A percentile compares a stretch with the other conserved stretches of the same genome.
These are phyloP conservation scores for Cheilosia vulpina DNA, from an alignment of 2,888 invertebrate species.

Conservation along the genomic window DNA sequence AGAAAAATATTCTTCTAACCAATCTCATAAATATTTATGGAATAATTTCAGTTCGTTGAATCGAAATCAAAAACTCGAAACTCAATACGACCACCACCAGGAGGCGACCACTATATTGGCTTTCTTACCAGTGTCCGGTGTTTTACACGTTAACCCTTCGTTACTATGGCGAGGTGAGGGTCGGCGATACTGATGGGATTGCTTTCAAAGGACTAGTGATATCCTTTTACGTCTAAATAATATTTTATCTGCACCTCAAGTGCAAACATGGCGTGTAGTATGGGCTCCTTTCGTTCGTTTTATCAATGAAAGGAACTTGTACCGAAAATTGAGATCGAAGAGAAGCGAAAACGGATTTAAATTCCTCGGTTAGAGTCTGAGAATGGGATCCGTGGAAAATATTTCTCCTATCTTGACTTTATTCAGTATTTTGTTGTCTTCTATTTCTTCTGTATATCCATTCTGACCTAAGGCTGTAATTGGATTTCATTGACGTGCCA, in stretches of 20 bases:
- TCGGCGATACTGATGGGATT: constrained; percentile 44
- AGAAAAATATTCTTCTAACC: constrained; percentile 53
- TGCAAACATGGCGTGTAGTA: constrained; percentile 29
- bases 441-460: background rate
- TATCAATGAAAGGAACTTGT: constrained; percentile 24
- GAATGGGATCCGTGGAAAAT: constrained; percentile 18
- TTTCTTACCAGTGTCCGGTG: constrained; percentile 57
- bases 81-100: constrained; percentile 24
- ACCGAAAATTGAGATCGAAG: constrained; percentile 19
- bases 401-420: constrained; percentile 21
- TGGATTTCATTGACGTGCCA: constrained; percentile 48
- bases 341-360: constrained; percentile 30
- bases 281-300: constrained; percentile 6
- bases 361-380: constrained; percentile 8
- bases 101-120: constrained; percentile 45
- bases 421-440: background rate
- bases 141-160: constrained; percentile 68
- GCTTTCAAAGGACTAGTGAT: constrained; percentile 51
- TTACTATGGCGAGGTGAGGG: background rate
- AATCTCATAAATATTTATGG: constrained; percentile 75
- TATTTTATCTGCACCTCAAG: constrained; percentile 69
- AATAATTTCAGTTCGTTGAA: constrained; percentile 75
- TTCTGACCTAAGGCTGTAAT: constrained; percentile 35
- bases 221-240: constrained; percentile 61
- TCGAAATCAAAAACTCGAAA: constrained; percentile 74